Base-by-base conservation (phyloP, 2,797 vertebrate genomes). In the Sebastes cheni region DNA sequence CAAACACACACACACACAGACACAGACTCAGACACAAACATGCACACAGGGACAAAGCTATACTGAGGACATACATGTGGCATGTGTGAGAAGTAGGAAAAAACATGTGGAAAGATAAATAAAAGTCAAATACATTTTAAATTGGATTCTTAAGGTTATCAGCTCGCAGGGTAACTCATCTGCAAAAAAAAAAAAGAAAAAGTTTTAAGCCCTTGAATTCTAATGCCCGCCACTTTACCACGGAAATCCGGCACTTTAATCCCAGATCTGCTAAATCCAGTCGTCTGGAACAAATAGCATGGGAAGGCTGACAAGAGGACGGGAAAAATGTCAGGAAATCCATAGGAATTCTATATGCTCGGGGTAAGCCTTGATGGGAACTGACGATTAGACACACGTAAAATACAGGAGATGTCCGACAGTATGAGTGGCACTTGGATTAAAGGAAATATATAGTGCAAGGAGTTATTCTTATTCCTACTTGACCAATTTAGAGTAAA, bases 91-190 rank as follows among this genome's bases (percentile, higher is more conserved):
- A 69, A 30, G 32, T 18, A 58, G 25, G 1, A 70, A 61, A 42
- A 72, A 76, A 70, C 7, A 69, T 46, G 14, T 65, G 5, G 8
- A 6, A 71, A 75, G 67, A 90, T 87, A 83, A 81, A 89, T 74
- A 82, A 80, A 85, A 85, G 73, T 84, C 65, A 82, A 69, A 89
- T 88, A 60, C 52, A 83, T 87, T 86, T 27, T 62, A 81, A 89
- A 91, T 83, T 77, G 73, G 79, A 92, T 91, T 92, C 78, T 83
- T 89, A 82, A 91, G 88, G 91, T 93, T 91, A 91, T 91, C 92
- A 89, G 86, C 72, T 81, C 67, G 52, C 59, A 67, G 73, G 78
- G 78, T 84, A 89, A 87, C 78, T 90, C 74, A 82, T 89, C 86
- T 86, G 77, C 75, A 67, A 70, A 78, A 86, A 70, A 77, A 60